A percentile compares a stretch with the other conserved stretches of the same genome.
Conservation (phyloP, 2,888 invertebrate genomes). For the Alitta virens region DNA sequence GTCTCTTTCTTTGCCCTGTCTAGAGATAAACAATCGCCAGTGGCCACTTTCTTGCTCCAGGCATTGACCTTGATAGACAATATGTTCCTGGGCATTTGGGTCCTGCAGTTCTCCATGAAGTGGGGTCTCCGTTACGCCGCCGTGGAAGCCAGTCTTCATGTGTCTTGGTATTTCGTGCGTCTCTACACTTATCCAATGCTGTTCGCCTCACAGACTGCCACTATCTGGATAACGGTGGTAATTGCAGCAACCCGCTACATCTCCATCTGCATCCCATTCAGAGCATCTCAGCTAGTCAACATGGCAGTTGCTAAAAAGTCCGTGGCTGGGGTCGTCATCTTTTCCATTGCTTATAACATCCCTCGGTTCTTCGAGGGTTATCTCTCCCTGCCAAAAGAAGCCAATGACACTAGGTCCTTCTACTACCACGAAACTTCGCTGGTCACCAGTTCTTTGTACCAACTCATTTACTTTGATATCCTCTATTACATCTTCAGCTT, state of each 20-base stretch:
- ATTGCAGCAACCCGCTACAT: slow-evolving; percentile 22
- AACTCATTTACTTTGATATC: slow-evolving; percentile 19
- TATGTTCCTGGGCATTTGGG: slow-evolving; percentile 17
- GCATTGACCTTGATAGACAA: slow-evolving; percentile 17
- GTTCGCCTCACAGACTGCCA: slow-evolving; percentile 21
- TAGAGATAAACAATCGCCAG: slow-evolving; percentile 11
- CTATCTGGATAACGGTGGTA: slow-evolving; percentile 24
- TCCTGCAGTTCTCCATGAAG: slow-evolving; percentile 20
- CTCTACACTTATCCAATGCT: slow-evolving; percentile 19
- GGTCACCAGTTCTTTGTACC: slow-evolving; percentile 9
- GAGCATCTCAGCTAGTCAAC: slow-evolving; percentile 12
- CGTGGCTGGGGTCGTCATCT: background rate
- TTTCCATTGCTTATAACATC: slow-evolving; percentile 20
- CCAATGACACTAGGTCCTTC: background rate
- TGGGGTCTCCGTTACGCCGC: background rate
- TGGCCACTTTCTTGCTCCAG: slow-evolving; percentile 19
- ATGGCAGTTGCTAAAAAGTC: slow-evolving; percentile 2
- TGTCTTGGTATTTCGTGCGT: slow-evolving; percentile 14
- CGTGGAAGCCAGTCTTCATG: slow-evolving; percentile 1
- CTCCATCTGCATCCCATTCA: slow-evolving; percentile 23
- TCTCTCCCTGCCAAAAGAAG: background rate
- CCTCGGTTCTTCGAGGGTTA: slow-evolving; percentile 22
- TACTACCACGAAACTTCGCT: slow-evolving; percentile 1
- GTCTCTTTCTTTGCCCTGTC: slow-evolving; percentile 16
- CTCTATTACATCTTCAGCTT: slow-evolving; percentile 26